Evolutionary conservation across 2,797 vertebrate genomes (phyloP), one percentile per base, ranked within the genome.

Genomic region (Ceyx erithaca): DNA sequence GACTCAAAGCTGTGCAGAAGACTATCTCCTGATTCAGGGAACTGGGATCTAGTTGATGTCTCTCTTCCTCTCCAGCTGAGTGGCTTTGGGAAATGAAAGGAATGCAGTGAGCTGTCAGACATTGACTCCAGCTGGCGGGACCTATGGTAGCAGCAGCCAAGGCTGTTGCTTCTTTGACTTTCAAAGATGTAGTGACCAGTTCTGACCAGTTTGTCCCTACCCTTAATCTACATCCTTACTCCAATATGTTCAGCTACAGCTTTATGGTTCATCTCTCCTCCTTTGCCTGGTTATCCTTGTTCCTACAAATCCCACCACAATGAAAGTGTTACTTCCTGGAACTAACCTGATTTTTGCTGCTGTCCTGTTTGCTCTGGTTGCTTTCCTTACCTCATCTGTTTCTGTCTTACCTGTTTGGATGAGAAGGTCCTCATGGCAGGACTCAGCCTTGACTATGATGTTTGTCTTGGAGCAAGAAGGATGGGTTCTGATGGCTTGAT

Each of bases 21-120:
- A n/a, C 17, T 9, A 16, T 25, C 46, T 92, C 69, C 64, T 85
- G 23, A 55, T 89, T 35, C 5, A 12, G 55, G 66, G 64, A 83
- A 33, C 25, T 66, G 80, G 11, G 33, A 78, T 61, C 61, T 70
- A 6, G 76, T 25, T 85, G 79, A 67, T 93, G 16, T n/a, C 37
- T 79, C 84, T 66, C 19, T 67, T 77, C 59, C 20, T 40, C 58
- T 64, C 72, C 49, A 90, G 25, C 26, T 43, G 61, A 89, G 70
- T 63, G 64, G 57, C 37, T 79, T 75, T 59, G 58, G 51, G 52
- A 93, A 80, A 80, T 68, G n/a, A 89, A 80, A 89, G 61, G 75
- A 87, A 92, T 80, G 68, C 43, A 64, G 88, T 79, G 61, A 55
- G 54, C 41, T 84, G 63, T 80, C 52, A 91, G 58, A 59, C 70